A percentile compares a stretch with the other conserved stretches of the same genome.
Conservation (phyloP, 2,797 vertebrate species). For the Pseudomugil tenellus region DNA sequence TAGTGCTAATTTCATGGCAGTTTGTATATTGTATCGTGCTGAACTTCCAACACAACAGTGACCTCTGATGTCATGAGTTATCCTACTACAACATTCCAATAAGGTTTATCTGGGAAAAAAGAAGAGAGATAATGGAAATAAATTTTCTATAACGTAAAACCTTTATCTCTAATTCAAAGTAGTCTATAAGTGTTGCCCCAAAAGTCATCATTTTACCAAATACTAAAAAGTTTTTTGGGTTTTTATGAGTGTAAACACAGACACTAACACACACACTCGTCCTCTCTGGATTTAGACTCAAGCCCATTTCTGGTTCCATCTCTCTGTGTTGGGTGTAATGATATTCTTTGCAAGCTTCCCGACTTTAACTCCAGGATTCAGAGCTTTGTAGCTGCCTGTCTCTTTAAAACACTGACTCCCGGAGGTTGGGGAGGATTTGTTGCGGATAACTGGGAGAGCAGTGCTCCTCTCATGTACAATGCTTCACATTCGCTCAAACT, state of each 20-base stretch:
- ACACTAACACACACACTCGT: no score
- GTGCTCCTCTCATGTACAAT: constrained; percentile 49
- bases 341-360: no score
- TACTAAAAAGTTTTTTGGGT: background rate
- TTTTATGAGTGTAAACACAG: background rate
- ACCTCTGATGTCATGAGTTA: background rate
- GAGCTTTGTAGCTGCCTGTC: constrained; percentile 61
- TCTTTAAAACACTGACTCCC: constrained; percentile 73
- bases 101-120: background rate
- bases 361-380: background rate
- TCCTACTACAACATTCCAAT: background rate
- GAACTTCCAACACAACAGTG: no score
- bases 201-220: background rate
- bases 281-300: no score
- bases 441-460: constrained; percentile 55
- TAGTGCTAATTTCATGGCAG: background rate
- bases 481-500: constrained; percentile 43
- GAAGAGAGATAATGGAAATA: background rate
- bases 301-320: no score
- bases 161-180: background rate
- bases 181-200: background rate
- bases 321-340: no score
- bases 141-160: background rate
- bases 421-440: constrained; percentile 63
- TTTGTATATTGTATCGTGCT: no score